phyloP scores from a whole-genome alignment of 2,888 invertebrate species.

The Cotesia congregata region DNA sequence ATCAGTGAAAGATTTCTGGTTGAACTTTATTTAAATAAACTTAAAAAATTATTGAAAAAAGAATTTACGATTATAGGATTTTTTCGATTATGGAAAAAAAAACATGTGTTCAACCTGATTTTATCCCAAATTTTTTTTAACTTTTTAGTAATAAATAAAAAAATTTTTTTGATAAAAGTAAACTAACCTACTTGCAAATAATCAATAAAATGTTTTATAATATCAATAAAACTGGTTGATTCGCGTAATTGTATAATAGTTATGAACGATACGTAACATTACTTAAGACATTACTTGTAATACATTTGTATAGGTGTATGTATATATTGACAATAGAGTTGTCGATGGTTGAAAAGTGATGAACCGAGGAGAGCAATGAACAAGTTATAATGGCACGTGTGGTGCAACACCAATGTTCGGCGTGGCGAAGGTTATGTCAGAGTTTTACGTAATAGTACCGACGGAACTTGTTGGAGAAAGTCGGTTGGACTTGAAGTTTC shows the following conservation, averaged over 20 bases:
- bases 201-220: constrained; percentile 9
- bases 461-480: constrained; percentile 55
- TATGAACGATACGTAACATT: not conserved
- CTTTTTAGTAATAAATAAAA: not conserved
- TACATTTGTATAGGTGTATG: not conserved
- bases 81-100: no score
- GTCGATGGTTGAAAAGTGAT: constrained; percentile 14
- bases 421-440: constrained; percentile 70
- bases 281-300: not conserved
- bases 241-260: not conserved
- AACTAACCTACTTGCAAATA: not conserved
- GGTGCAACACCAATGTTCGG: constrained; percentile 59
- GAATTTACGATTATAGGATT: no score
- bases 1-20: no score
- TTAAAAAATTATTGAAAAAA: no score
- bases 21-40: no score
- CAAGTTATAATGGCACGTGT: constrained; percentile 54
- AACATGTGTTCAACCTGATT: no score
- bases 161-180: not conserved
- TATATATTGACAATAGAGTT: constrained; percentile 20
- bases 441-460: constrained; percentile 59
- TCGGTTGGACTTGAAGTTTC: constrained; percentile 49
- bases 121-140: not conserved
- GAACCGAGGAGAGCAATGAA: constrained; percentile 33
- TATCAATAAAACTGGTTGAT: not conserved